Evolutionary conservation across 2,888 invertebrate species (phyloP).

Genomic region (Peribatodes rhomboidaria): DNA sequence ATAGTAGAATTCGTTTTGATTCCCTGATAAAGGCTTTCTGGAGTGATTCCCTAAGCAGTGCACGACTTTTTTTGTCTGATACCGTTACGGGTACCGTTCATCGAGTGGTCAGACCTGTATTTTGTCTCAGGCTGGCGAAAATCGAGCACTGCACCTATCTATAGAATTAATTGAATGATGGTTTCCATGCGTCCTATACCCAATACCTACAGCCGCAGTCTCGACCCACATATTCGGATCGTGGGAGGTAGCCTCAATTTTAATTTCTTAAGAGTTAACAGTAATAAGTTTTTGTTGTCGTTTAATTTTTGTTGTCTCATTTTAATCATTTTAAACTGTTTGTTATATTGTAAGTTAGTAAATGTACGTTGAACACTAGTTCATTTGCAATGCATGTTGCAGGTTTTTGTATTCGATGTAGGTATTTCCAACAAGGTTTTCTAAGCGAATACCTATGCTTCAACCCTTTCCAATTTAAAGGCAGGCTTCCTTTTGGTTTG

Average conservation of each 20-base stretch:
- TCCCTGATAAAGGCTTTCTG: slow-evolving; percentile 29
- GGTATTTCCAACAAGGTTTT: no score
- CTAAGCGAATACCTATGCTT: no score
- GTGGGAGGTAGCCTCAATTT: slow-evolving; percentile 53
- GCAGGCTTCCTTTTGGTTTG: no score
- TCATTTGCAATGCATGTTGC: no score
- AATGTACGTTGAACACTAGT: not conserved
- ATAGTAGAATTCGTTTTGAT: not conserved
- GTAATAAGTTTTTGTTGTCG: slow-evolving; percentile 2
- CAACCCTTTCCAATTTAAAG: no score
- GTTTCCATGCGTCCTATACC: slow-evolving; percentile 48
- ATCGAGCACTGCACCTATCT: slow-evolving; percentile 63
- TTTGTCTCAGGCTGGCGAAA: slow-evolving; percentile 71
- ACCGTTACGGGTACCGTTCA: slow-evolving; percentile 84
- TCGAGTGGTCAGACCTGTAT: slow-evolving; percentile 82
- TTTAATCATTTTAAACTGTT: not conserved
- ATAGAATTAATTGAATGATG: slow-evolving; percentile 49
- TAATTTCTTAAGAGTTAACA: slow-evolving; percentile 43
- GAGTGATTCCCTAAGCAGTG: slow-evolving; percentile 68
- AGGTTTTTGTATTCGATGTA: no score
- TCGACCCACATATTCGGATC: slow-evolving; percentile 62
- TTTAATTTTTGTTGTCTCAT: slow-evolving; percentile 10
- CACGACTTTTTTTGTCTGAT: slow-evolving; percentile 76
- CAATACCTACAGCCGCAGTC: slow-evolving; percentile 38
- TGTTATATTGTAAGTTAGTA: not conserved